A percentile compares a stretch with the other conserved stretches of the same genome.
These are phyloP conservation scores for Pegoplata infirma DNA, from an alignment of 2,888 invertebrate genomes.

Conservation along the genomic window DNA sequence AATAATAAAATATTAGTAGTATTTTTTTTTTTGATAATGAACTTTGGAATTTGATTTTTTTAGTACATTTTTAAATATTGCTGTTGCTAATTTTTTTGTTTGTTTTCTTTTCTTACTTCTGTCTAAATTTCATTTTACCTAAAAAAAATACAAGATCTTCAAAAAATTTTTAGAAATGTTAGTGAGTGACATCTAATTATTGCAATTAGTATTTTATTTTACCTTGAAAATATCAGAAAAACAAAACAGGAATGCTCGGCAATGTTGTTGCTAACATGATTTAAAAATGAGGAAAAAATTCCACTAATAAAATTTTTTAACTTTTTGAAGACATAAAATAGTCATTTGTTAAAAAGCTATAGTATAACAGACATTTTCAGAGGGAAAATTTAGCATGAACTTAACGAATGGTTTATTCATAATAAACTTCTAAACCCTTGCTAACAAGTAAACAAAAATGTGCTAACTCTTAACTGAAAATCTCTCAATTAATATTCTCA, in stretches of 20 bases:
- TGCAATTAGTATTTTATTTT: background rate
- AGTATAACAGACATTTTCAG: too few species aligned
- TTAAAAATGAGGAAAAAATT: background rate
- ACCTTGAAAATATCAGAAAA: background rate
- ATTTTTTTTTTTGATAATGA: background rate
- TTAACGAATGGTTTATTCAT: too few species aligned
- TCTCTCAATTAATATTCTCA: too few species aligned
- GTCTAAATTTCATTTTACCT: background rate
- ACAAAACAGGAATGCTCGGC: background rate
- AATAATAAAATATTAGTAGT: background rate
- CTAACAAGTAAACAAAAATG: too few species aligned
- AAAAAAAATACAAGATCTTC: background rate
- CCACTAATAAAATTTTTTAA: background rate
- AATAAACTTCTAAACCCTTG: too few species aligned
- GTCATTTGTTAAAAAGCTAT: too few species aligned
- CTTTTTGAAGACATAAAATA: too few species aligned
- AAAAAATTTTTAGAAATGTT: background rate
- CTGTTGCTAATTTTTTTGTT: background rate
- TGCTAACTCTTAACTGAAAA: too few species aligned
- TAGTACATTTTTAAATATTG: background rate
- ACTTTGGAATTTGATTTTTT: background rate
- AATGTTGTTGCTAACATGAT: background rate
- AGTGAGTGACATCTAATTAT: background rate
- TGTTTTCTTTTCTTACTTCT: background rate
- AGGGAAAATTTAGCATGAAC: too few species aligned